phyloP scores from a whole-genome alignment of 2,888 invertebrate genomes.

The Gastracanthus pulcherrimus region DNA sequence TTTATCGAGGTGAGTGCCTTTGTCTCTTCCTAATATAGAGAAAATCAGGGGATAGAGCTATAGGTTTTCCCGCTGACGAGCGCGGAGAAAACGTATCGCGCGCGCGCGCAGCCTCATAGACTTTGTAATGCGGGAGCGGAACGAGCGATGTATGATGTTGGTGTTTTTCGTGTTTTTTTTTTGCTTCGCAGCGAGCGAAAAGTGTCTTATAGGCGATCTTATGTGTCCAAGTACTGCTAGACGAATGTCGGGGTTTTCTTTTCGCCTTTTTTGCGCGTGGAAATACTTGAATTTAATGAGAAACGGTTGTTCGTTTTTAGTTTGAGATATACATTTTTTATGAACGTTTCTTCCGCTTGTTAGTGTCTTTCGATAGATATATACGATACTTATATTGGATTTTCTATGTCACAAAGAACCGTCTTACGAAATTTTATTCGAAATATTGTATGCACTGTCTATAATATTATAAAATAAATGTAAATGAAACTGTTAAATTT shows the following conservation, averaged over 20 bases:
- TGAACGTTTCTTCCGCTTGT: not conserved
- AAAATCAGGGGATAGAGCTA: not conserved
- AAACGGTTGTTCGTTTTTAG: constrained; percentile 4
- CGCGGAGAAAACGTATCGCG: too few species aligned
- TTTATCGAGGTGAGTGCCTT: too few species aligned
- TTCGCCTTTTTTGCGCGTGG: not conserved
- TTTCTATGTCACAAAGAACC: not conserved
- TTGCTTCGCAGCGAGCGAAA: not conserved
- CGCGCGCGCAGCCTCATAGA: constrained; percentile 5
- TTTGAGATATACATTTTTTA: not conserved
- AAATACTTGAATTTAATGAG: constrained; percentile 5
- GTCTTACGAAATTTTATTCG: too few species aligned
- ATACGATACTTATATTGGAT: not conserved
- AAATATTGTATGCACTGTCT: too few species aligned
- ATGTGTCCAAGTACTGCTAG: constrained; percentile 12
- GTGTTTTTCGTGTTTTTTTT: not conserved
- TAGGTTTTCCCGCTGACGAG: too few species aligned
- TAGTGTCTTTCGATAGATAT: not conserved
- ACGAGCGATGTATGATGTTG: not conserved
- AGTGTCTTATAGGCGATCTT: not conserved
- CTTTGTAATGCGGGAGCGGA: constrained; percentile 42
- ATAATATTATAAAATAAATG: too few species aligned
- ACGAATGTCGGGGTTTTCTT: not conserved
- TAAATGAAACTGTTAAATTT: too few species aligned
- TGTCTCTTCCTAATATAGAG: constrained; percentile 27